Evolutionary conservation across 2,113 vertebrate genomes (phyloP), one percentile per base, ranked within the genome.

Genomic region (Danionella cerebrum): DNA sequence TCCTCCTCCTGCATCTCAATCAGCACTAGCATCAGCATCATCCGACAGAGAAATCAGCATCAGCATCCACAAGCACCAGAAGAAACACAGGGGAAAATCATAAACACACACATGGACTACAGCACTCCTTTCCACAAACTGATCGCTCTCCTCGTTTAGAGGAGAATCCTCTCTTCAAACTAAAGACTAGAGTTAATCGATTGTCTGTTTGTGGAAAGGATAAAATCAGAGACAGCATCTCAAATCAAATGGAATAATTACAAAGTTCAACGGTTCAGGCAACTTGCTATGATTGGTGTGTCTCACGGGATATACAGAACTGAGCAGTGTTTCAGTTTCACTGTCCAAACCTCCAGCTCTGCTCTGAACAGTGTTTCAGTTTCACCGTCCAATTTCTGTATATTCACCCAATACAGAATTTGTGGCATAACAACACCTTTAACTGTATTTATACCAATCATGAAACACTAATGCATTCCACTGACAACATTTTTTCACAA

Each of bases 1-100:
- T 90, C 87, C 84, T 90, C 89, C 19, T 88, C 86, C 80, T 90
- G 87, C 87, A 90, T 87, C 89, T 90, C 89, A 83, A 90, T 89
- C 79, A 90, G 85, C 80, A 89, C 89, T 81, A 78, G 74, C 67
- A 76, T 70, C 64, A 73, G 77, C 73, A 69, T n/a, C n/a, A n/a
- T 62, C 71, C 52, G 68, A 83, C 70, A 79, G 48, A 82, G 82
- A 77, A 80, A 80, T 22, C 65, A 60, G 42, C 66, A 70, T 79
- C 67, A 78, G 80, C 65, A 75, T 79, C 54, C 51, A 57, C 38
- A 58, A 59, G 64, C 57, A 50, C 42, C 48, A 36, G 53, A 44
- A 25, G 51, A 69, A 64, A 48, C 70, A 76, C 75, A 80, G 75
- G 81, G n/a, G 65, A 18, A 70, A 71, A 60, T 50, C 31, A 57